phyloP scores from a whole-genome alignment of 1,140 invertebrate genomes.

The Drosophila willistoni region DNA sequence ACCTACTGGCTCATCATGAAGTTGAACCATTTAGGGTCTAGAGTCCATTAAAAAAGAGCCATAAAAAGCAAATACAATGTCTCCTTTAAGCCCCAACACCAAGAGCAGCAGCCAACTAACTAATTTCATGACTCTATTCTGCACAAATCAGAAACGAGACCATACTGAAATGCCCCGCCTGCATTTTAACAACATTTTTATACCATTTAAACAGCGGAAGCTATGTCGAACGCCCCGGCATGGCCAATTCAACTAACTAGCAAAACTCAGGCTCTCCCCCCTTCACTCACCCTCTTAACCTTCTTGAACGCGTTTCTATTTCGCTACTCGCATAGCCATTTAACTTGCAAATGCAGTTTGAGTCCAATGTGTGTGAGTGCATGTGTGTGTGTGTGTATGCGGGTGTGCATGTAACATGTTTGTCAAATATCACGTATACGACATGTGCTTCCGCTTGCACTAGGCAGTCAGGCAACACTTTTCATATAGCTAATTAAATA shows the following conservation, averaged over 20 bases:
- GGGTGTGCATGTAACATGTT: slow-evolving; percentile 50
- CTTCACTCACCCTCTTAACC: background rate
- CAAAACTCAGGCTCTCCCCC: background rate
- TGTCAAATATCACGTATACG: slow-evolving; percentile 78
- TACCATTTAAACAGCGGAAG: slow-evolving; percentile 45
- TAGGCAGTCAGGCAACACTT: slow-evolving; percentile 37
- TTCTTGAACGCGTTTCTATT: background rate
- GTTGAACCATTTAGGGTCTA: slow-evolving; percentile 15
- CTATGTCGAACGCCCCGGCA: slow-evolving; percentile 31
- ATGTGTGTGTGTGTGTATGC: slow-evolving; percentile 1
- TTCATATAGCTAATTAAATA: slow-evolving; percentile 72
- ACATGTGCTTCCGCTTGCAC: slow-evolving; percentile 60
- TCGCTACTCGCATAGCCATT: slow-evolving; percentile 14
- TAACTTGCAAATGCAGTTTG: slow-evolving; percentile 56
- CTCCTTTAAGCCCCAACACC: slow-evolving; percentile 49
- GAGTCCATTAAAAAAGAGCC: slow-evolving; percentile 37
- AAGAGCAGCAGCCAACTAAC: slow-evolving; percentile 31
- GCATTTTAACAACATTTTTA: slow-evolving; percentile 68
- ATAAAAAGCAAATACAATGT: slow-evolving; percentile 53
- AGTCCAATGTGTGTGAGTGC: slow-evolving; percentile 22
- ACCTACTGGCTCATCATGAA: background rate
- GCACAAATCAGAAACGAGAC: slow-evolving; percentile 52
- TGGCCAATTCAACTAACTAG: slow-evolving; percentile 20
- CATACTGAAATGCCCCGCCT: slow-evolving; percentile 23
- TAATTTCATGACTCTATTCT: slow-evolving; percentile 75